Conservation (phyloP, 2,113 vertebrate genomes). For the Catagonus wagneri region DNA sequence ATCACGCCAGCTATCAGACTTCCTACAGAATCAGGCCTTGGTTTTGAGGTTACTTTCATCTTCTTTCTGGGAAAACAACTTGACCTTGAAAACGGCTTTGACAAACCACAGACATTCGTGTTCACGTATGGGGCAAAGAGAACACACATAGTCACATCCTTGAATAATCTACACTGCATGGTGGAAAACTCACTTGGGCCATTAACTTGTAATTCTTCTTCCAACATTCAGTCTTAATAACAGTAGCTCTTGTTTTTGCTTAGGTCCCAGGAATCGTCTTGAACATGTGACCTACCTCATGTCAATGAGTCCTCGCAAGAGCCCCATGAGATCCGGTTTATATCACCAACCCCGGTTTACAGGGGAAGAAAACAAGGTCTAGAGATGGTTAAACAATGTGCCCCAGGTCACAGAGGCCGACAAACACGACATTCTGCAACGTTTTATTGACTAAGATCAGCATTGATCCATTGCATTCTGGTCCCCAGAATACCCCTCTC, state of each 20-base stretch:
- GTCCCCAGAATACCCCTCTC: neutral
- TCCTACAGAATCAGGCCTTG: neutral
- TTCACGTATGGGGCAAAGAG: neutral
- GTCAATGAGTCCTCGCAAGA: neutral
- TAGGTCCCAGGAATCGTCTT: neutral
- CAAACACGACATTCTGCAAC: neutral
- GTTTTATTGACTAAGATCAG: neutral
- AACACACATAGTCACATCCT: neutral
- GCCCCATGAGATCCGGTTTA: neutral
- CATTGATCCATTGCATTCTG: neutral
- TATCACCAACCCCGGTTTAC: neutral
- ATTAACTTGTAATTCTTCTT: neutral
- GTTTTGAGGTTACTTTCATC: neutral
- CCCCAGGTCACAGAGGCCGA: neutral
- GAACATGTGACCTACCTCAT: neutral
- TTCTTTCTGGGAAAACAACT: constrained; percentile 15
- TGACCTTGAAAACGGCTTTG: neutral
- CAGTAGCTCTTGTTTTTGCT: neutral
- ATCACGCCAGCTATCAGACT: neutral
- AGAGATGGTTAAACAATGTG: neutral
- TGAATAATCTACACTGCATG: neutral
- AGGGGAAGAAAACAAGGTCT: neutral
- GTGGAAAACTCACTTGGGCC: neutral
- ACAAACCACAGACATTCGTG: neutral
- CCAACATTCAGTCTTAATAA: neutral